A percentile compares a stretch with the other conserved stretches of the same genome.
Evolutionary conservation across 2,797 vertebrate species (phyloP).

Genomic region (Poeciliopsis infans): DNA sequence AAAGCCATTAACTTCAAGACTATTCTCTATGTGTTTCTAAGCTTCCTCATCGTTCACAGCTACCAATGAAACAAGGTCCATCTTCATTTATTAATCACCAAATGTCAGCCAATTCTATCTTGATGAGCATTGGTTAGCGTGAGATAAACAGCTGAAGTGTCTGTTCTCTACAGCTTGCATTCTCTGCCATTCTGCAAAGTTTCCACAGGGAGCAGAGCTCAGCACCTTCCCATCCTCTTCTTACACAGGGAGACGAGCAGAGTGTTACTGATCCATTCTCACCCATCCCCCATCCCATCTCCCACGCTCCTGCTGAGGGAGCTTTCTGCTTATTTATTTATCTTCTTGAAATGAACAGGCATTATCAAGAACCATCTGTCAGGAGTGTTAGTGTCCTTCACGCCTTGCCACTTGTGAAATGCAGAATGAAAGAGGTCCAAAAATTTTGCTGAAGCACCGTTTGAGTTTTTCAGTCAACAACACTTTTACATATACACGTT

Average conservation of each 20-base stretch:
- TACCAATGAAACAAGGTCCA: constrained; percentile 30
- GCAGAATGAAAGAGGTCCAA: constrained; percentile 36
- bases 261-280: constrained; percentile 47
- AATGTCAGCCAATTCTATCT: constrained; percentile 57
- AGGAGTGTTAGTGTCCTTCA: constrained; percentile 53
- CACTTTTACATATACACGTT: constrained; percentile 1
- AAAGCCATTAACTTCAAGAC: constrained; percentile 17
- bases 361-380: constrained; percentile 61
- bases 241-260: constrained; percentile 37
- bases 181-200: constrained; percentile 49
- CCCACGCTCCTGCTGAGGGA: constrained; percentile 37
- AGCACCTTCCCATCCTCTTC: constrained; percentile 40
- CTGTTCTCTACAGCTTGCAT: constrained; percentile 61
- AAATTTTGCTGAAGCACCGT: constrained; percentile 22
- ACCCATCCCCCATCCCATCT: constrained; percentile 25
- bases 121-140: constrained; percentile 67
- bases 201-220: constrained; percentile 63
- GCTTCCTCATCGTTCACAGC: constrained; percentile 24
- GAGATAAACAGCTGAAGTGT: constrained; percentile 71
- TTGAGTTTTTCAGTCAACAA: constrained; percentile 11
- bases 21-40: constrained; percentile 20
- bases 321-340: constrained; percentile 59
- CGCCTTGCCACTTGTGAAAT: constrained; percentile 46
- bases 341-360: constrained; percentile 45
- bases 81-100: constrained; percentile 40